Evolutionary conservation across 1,140 invertebrate genomes (phyloP), one percentile per base, ranked within the genome.

Genomic region (Cataglyphis hispanica): DNA sequence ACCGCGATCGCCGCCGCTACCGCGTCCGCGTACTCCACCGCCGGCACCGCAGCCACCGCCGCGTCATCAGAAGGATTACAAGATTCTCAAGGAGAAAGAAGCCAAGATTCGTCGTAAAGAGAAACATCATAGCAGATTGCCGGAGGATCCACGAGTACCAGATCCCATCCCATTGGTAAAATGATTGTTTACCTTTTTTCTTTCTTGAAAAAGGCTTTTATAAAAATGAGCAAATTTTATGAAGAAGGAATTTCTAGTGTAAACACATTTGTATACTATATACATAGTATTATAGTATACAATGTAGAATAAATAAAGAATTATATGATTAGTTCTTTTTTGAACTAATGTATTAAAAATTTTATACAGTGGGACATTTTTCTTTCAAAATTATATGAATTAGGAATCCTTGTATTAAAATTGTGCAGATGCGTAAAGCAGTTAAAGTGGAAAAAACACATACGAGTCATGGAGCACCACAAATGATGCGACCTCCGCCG

Each of bases 11-110:
- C 94, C 93, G 53, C 93, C 92, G 31, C 89, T 94, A 77, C 94
- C 94, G 8, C 91, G 93, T 66, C 95, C 94, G 11, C 93, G 94
- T 84, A 95, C 95, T n/a, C 95, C 95, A 11, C 95, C 95, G 0
- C 92, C 93, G 4, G 90, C 92, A 0, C 94, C 94, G 5, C 94
- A 94, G 78, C 93, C 93, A 46, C 93, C 93, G n/a, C 87, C 91
- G 34, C 90, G 94, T 27, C 93, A 94, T 85, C 91, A 93, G 19
- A 94, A 95, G 63, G 94, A 95, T 37, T 94, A 94, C 61, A 95
- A 94, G 53, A 64, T 91, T 0, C 31, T 92, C 19, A 95, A 94
- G 76, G 93, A 93, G 43, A 93, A 93, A 66, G 94, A 94, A 87
- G 66, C 90, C 0, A 95, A 94, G 46, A 66, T 85, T 40, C 87